Evolutionary conservation across 2,113 vertebrate species (phyloP).

Genomic region (Mirounga angustirostris): DNA sequence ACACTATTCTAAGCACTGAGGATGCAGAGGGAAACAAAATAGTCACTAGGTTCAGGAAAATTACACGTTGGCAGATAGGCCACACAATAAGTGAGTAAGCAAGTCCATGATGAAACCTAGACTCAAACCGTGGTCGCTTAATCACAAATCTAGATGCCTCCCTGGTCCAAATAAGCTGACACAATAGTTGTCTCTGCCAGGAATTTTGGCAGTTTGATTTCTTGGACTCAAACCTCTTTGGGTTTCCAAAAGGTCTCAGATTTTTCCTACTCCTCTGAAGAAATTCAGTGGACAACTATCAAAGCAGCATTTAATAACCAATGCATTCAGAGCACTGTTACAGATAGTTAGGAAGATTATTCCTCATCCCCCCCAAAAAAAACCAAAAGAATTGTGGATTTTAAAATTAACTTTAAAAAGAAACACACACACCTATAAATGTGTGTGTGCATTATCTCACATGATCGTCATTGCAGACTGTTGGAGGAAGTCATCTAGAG

Average conservation of each 20-base stretch:
- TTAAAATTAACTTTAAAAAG: neutral
- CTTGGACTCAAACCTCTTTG: neutral
- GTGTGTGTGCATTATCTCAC: neutral
- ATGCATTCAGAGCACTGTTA: neutral
- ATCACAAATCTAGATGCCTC: neutral
- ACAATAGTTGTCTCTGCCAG: neutral
- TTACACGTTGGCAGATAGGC: neutral
- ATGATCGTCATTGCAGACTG: neutral
- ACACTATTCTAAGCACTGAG: neutral
- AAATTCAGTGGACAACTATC: neutral
- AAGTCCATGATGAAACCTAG: neutral
- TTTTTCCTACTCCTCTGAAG: neutral
- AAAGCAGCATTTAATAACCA: slow-evolving; percentile 7
- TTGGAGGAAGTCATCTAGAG: neutral
- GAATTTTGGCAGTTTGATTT: slow-evolving; percentile 5
- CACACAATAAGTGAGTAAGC: neutral
- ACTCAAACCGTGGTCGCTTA: neutral
- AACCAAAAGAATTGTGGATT: neutral
- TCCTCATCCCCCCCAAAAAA: too few relatives aligned
- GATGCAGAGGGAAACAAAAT: neutral
- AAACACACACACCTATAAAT: neutral
- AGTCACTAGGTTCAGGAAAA: neutral
- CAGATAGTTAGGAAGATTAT: neutral
- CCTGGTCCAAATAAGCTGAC: neutral
- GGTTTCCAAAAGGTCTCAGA: slow-evolving; percentile 21